These are phyloP conservation scores for Trachythela sp. DNA, from an alignment of 64 coral and sea anemone species.

Conservation along the genomic window DNA sequence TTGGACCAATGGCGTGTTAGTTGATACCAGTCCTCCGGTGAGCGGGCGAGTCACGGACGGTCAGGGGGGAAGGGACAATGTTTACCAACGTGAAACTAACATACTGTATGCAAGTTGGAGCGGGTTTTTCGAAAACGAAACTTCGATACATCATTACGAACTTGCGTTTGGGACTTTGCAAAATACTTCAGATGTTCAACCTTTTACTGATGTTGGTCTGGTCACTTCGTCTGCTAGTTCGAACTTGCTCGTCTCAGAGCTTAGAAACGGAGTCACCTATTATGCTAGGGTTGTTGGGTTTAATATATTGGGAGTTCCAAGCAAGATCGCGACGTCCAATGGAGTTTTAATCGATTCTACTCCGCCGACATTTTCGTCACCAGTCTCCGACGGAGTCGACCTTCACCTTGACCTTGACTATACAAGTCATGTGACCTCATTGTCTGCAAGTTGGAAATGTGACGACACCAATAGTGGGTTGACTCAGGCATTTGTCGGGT, in stretches of 20 bases:
- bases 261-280: slow-evolving; percentile 65
- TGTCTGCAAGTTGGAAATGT: slow-evolving; percentile 70
- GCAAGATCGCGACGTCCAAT: slow-evolving; percentile 61
- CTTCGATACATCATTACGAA: slow-evolving; percentile 56
- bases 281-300: slow-evolving; percentile 78
- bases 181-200: slow-evolving; percentile 57
- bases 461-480: slow-evolving; percentile 62
- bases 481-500: slow-evolving; percentile 51
- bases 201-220: slow-evolving; percentile 72
- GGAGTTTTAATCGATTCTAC: slow-evolving; percentile 78
- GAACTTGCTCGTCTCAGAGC: slow-evolving; percentile 57
- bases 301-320: slow-evolving; percentile 73
- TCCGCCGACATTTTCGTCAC: slow-evolving; percentile 56
- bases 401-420: slow-evolving; percentile 37
- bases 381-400: slow-evolving; percentile 56
- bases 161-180: slow-evolving; percentile 75
- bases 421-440: background rate
- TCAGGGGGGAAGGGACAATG: slow-evolving; percentile 47
- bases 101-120: slow-evolving; percentile 73
- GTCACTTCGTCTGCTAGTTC: slow-evolving; percentile 64
- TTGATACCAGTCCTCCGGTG: slow-evolving; percentile 74
- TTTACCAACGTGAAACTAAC: slow-evolving; percentile 66
- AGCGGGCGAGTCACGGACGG: slow-evolving; percentile 69
- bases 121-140: slow-evolving; percentile 73
- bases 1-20: slow-evolving; percentile 66